Evolutionary conservation across 2,797 vertebrate genomes (phyloP).

Genomic region (Pipistrellus pygmaeus): DNA sequence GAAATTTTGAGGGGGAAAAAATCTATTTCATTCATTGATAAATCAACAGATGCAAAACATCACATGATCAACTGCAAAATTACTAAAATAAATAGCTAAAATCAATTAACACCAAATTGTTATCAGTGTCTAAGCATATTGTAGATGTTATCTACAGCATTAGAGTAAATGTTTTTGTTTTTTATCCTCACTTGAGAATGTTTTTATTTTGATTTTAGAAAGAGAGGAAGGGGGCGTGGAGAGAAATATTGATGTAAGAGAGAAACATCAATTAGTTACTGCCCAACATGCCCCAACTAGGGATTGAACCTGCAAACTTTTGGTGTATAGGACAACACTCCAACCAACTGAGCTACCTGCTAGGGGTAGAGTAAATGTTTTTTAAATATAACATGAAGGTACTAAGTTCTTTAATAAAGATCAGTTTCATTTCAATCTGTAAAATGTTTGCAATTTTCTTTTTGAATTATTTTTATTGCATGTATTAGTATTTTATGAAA

Average conservation of each 20-base stretch:
- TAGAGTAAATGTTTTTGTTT: neutral
- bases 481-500: constrained; percentile 55
- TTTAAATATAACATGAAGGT: constrained; percentile 45
- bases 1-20: constrained; percentile 35
- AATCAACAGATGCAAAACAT: constrained; percentile 54
- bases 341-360: neutral
- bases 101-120: constrained; percentile 45
- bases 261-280: neutral
- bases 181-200: neutral
- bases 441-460: constrained; percentile 56
- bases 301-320: neutral
- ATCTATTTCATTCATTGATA: constrained; percentile 24
- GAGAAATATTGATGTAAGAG: neutral
- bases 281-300: neutral
- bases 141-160: neutral
- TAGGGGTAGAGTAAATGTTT: constrained; percentile 12
- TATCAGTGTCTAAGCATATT: constrained; percentile 26
- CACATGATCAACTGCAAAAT: neutral
- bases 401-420: neutral
- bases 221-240: neutral
- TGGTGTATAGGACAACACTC: neutral
- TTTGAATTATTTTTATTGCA: neutral
- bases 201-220: neutral
- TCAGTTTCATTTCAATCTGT: constrained; percentile 35
- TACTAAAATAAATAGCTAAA: constrained; percentile 5